Conservation (phyloP, 1,140 invertebrate genomes). For the Diploscapter pachys region DNA sequence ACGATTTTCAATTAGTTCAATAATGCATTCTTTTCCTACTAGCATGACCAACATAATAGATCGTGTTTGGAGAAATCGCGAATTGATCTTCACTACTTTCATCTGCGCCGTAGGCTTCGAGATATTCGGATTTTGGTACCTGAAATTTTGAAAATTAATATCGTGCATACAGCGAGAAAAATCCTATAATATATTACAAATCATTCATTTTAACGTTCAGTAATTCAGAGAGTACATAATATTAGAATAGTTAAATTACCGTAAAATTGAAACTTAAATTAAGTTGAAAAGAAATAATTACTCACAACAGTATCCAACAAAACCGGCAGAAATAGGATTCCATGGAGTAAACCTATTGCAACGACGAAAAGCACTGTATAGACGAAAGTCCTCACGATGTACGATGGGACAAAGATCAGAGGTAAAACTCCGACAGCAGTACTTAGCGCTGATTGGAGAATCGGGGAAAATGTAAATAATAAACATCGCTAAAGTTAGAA, state of each 20-base stretch:
- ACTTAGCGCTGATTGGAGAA: slow-evolving; percentile 43
- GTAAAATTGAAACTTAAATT: no score
- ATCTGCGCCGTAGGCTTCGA: neutral
- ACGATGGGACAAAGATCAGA: slow-evolving; percentile 48
- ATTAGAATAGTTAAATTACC: no score
- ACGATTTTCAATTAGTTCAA: no score
- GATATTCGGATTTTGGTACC: slow-evolving; percentile 8
- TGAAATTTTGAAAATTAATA: neutral
- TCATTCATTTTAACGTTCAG: neutral
- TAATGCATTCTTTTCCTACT: no score
- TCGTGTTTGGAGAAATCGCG: no score
- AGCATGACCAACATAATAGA: no score
- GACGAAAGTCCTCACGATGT: slow-evolving; percentile 53
- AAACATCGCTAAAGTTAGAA: slow-evolving; percentile 41
- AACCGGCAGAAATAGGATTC: slow-evolving; percentile 49
- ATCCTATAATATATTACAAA: neutral
- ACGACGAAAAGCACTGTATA: slow-evolving; percentile 53
- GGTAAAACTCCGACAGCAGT: slow-evolving; percentile 48
- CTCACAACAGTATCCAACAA: slow-evolving; percentile 43
- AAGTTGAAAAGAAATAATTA: no score
- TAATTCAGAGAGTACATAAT: no score
- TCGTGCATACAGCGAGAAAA: no score
- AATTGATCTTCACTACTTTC: no score
- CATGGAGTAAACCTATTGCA: slow-evolving; percentile 46
- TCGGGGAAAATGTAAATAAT: slow-evolving; percentile 42